These are phyloP conservation scores for Chondrosia reniformis DNA, from an alignment of 37 sponge, comb jelly and placozoan species.

Conservation along the genomic window DNA sequence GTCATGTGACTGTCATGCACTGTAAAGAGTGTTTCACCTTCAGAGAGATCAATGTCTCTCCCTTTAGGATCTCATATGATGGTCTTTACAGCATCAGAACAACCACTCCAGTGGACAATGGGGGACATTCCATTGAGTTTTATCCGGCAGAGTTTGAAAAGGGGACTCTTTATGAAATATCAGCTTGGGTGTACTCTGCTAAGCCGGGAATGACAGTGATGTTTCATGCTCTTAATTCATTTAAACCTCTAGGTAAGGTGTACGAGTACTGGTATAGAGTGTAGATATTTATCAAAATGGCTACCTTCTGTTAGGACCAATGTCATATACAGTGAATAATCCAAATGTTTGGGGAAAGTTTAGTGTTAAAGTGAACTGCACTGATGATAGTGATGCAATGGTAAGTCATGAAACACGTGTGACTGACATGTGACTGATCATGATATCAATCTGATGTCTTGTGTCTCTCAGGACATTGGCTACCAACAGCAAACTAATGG, in stretches of 20 bases:
- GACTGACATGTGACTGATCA: too few relatives aligned
- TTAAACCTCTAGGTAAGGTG: background rate
- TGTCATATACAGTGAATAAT: background rate
- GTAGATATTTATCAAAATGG: too few relatives aligned
- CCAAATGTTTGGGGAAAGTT: background rate
- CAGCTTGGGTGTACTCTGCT: background rate
- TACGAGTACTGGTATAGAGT: background rate
- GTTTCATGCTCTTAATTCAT: background rate
- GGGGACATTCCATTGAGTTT: background rate
- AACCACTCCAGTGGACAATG: background rate
- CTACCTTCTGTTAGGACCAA: background rate
- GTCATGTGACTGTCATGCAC: too few relatives aligned
- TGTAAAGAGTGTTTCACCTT: too few relatives aligned
- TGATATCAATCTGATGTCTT: background rate
- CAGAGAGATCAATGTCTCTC: too few relatives aligned
- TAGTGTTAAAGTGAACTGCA: constrained; percentile 9
- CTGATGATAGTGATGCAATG: too few relatives aligned
- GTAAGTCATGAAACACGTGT: too few relatives aligned
- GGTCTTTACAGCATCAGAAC: constrained; percentile 29
- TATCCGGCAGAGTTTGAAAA: background rate
- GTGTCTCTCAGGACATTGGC: background rate
- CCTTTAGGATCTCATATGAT: constrained; percentile 29
- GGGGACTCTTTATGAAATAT: constrained; percentile 12
- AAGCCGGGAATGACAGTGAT: background rate
- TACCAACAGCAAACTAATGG: constrained; percentile 22